Base-by-base conservation (phyloP, 2,113 vertebrate species). In the Fulmarus glacialis region DNA sequence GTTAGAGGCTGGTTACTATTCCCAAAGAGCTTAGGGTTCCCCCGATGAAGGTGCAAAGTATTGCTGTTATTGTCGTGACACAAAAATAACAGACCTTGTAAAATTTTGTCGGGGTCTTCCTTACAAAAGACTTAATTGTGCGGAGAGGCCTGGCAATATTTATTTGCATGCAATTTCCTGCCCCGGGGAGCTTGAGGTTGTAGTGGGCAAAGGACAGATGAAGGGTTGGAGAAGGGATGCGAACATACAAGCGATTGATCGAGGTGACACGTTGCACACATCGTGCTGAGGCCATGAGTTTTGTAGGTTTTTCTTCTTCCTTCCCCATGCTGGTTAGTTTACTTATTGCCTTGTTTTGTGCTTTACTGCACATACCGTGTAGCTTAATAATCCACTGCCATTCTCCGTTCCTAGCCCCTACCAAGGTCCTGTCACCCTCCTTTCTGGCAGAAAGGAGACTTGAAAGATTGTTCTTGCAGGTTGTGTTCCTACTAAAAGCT, bases 121-220 rank as follows among this genome's bases (percentile, higher is more conserved):
- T 95, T 78, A 90, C 92, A 95, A 88, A 95, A 88, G 93, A 20
- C 11, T 93, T 71, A 58, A 78, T 90, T 70, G 87, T 78, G 82
- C 74, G 8, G 67, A 30, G 82, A n/a, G 66, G 90, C 23, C 67
- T 67, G 92, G 50, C 45, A 20, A 21, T 85, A 79, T 87, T 95
- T 93, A 67, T 92, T 86, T 92, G 90, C 79, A 18, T 70, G 85
- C 92, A 82, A 45, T 93, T 96, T 93, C 92, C 95, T 95, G 95
- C 87, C 84, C 87, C 30, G 4, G 90, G 89, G 93, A 90, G 92
- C 85, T 90, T 22, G 56, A 72, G 87, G 36, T 78, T 75, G 87
- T 55, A 15, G 85, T 1, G 1, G 74, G 87, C 95, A 94, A 94
- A 93, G 71, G 78, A 58, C 43, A 82, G 93, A 62, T 74, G 73